These are phyloP conservation scores for Bombycilla garrulus DNA, from an alignment of 2,113 vertebrate species.

Conservation along the genomic window DNA sequence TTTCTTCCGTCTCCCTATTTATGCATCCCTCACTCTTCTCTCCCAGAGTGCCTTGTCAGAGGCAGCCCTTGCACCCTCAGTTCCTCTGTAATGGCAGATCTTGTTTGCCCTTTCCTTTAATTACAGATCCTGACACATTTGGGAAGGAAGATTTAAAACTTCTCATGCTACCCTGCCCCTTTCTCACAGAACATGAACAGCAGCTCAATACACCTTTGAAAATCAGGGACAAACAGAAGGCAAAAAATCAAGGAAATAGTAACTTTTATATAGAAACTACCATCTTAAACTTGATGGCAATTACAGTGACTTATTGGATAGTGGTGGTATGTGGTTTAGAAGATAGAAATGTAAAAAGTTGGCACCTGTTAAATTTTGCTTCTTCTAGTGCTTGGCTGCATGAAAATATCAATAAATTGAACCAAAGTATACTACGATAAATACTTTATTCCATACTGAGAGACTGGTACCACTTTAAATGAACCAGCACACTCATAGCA, in stretches of 20 bases:
- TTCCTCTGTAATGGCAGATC: accelerated
- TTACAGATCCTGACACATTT: neutral
- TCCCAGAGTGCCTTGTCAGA: neutral
- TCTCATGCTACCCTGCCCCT: accelerated
- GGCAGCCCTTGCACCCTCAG: neutral
- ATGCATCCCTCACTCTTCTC: neutral
- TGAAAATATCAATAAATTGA: neutral
- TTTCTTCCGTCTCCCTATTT: neutral
- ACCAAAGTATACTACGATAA: neutral
- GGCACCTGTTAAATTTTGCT: neutral
- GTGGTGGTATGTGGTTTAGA: neutral
- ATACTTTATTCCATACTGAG: neutral
- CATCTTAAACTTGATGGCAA: neutral
- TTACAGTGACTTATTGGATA: neutral
- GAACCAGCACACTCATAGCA: neutral
- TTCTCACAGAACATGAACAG: neutral
- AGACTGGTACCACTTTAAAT: neutral
- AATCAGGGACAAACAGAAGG: neutral
- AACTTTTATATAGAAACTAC: neutral
- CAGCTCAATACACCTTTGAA: neutral
- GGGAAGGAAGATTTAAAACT: neutral
- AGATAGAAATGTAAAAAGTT: neutral
- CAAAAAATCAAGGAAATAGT: neutral
- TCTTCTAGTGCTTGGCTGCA: neutral
- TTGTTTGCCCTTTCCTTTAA: neutral